Evolutionary conservation across 2,888 invertebrate species (phyloP), one percentile per base, ranked within the genome.

Genomic region (Dryocosmus kuriphilus): DNA sequence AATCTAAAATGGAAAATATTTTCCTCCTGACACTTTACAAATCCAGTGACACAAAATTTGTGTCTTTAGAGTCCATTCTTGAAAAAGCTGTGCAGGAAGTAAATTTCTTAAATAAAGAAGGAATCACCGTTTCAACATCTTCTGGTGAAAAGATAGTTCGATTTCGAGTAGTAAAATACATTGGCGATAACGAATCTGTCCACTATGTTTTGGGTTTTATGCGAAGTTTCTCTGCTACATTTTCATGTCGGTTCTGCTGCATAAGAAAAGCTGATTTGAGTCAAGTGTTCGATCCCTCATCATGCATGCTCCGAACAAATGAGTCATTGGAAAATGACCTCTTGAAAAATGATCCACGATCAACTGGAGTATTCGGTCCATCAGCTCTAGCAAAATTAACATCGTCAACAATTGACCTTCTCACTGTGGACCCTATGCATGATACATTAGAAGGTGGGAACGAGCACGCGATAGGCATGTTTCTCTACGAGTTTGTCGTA

Each of bases 401-500:
- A 55, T n/a, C 57, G 16, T 67, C 75, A 60, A 67, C 67, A 55
- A 16, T 76, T 38, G 76, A 76, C 27, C 73, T 79, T 24, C 27
- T 79, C 32, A 76, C 61, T 11, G 76, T 79, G 41, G 76, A 79
- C 38, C 35, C 16, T 35, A 76, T 67, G 79, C 79, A 79, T 55
- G 76, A 76, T 35, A 30, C 76, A 24, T 61, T 79, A 30, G 81
- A 83, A 80, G 82, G 84, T 19, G 75, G 77, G n/a, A 57, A 76
- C 35, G 75, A 79, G 22, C 82, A 84, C 76, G 80, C 77, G 41
- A 65, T 85, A 63, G 77, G 75, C n/a, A 38, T 77, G 8, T 76
- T 83, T 51, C 75, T 84, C 6, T 35, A 63, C 22, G 30, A 35
- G 19, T 63, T 63, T 14, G 35, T 63, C 8, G 63, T 63, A n/a